phyloP scores from a whole-genome alignment of 2,797 vertebrate genomes.

The Sparus aurata region DNA sequence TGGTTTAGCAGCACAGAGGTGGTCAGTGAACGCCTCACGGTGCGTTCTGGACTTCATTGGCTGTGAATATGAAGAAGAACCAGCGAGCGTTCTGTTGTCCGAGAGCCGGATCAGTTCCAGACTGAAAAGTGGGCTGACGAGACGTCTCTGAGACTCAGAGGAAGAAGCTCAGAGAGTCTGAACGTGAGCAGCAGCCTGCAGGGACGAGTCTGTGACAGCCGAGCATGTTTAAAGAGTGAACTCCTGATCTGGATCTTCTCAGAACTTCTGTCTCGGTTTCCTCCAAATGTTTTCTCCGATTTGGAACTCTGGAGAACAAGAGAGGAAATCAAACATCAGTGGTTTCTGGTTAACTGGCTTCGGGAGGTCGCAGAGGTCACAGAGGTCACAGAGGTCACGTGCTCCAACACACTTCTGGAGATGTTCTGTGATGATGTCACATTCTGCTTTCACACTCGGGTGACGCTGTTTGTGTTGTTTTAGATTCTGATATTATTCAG shows the following conservation, averaged over 20 bases:
- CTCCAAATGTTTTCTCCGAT: not conserved
- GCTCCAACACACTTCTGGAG: not conserved
- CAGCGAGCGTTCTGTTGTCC: too few species aligned
- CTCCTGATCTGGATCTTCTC: too few species aligned
- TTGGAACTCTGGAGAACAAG: not conserved
- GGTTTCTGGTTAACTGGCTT: not conserved
- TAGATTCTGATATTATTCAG: too few species aligned
- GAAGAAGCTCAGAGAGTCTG: not conserved
- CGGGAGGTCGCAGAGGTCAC: not conserved
- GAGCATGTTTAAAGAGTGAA: too few species aligned
- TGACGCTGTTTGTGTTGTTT: too few species aligned
- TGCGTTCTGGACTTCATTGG: not conserved
- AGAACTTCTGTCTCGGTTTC: not conserved
- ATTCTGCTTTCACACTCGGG: not conserved
- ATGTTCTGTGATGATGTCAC: not conserved
- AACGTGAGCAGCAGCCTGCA: not conserved
- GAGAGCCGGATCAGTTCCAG: too few species aligned
- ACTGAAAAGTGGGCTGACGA: too few species aligned
- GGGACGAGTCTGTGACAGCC: too few species aligned
- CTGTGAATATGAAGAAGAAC: too few species aligned
- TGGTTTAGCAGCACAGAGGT: not conserved
- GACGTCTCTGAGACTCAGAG: not conserved
- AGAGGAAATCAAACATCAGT: not conserved
- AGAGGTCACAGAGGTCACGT: not conserved
- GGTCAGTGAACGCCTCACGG: conserved; percentile 1